A percentile compares a stretch with the other conserved stretches of the same genome.
phyloP scores from a whole-genome alignment of 2,888 invertebrate species.

The Ceriagrion tenellum region DNA sequence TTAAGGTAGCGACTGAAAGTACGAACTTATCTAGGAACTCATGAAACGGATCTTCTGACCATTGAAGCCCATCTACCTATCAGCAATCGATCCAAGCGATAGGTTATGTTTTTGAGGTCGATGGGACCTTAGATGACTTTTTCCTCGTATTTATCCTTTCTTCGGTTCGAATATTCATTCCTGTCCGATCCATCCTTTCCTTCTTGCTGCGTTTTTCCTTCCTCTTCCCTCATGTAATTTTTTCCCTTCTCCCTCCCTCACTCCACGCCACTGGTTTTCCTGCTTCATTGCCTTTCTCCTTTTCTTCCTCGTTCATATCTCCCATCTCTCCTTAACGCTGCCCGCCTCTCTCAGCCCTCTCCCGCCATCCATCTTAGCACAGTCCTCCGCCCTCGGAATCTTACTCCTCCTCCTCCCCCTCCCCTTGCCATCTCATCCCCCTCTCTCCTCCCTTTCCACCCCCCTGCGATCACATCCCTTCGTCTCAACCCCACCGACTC shows the following conservation, averaged over 20 bases:
- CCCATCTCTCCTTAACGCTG: conserved; percentile 32
- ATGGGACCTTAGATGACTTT: background rate
- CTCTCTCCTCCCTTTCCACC: no score
- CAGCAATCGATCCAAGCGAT: background rate
- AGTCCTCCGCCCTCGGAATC: background rate
- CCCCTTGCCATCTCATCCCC: background rate
- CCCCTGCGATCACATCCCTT: no score
- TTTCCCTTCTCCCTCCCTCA: background rate
- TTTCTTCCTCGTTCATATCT: background rate
- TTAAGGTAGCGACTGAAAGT: no score
- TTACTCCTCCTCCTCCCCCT: background rate
- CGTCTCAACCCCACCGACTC: no score
- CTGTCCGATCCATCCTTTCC: background rate
- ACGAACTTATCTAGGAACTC: no score
- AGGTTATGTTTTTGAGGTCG: background rate
- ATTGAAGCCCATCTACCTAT: background rate
- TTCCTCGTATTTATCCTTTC: background rate
- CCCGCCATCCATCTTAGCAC: conserved; percentile 41
- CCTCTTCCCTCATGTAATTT: background rate
- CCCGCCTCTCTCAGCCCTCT: background rate
- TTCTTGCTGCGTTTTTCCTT: background rate
- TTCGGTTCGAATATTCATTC: background rate
- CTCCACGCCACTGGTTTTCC: background rate
- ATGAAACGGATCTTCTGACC: no score
- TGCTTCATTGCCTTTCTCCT: background rate